Evolutionary conservation across 2,888 invertebrate genomes (phyloP), one percentile per base, ranked within the genome.

Genomic region (Pecten maximus): DNA sequence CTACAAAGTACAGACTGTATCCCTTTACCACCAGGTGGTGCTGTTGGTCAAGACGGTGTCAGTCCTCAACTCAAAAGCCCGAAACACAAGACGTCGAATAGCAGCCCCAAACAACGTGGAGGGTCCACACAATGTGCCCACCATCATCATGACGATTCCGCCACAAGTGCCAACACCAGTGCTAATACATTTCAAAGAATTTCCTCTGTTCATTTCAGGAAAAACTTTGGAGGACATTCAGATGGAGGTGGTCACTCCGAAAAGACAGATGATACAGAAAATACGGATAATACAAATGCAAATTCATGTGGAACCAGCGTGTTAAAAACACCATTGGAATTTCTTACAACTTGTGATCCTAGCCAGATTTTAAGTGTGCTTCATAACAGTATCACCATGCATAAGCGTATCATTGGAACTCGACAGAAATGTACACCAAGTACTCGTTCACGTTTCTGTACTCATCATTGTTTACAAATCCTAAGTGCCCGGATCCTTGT

Each of bases 401-500:
- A 97, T 95, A 97, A 97, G 95, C 96, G 97, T 91, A 97, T 97
- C 88, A 97, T 97, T 87, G 97, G 97, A 88, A 97, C 97, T 89
- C 97, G 97, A 91, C 97, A 97, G 94, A 97, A 97, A 94, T 98
- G 98, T 95, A 97, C 97, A 90, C 98, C 98, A 40, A 97, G 97
- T 94, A 95, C 97, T 92, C 97, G 98, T 93, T 97, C 97, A 97
- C 97, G 97, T 86, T 97, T 97, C 94, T 98, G 97, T 95, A 97
- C 97, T 93, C 97, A 97, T 93, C 98, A 98, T 95, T 98, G 97
- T 95, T 96, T 97, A 88, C 97, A 97, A 96, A 97, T 97, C 89
- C 96, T 97, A 90, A 97, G 97, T 93, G 97, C 97, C 86, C 96
- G 98, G 88, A 97, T 97, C 89, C 97, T 98, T 90, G 97, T 97